Evolutionary conservation across 1,140 invertebrate genomes (phyloP), one percentile per base, ranked within the genome.

Genomic region (Bombus terrestris): DNA sequence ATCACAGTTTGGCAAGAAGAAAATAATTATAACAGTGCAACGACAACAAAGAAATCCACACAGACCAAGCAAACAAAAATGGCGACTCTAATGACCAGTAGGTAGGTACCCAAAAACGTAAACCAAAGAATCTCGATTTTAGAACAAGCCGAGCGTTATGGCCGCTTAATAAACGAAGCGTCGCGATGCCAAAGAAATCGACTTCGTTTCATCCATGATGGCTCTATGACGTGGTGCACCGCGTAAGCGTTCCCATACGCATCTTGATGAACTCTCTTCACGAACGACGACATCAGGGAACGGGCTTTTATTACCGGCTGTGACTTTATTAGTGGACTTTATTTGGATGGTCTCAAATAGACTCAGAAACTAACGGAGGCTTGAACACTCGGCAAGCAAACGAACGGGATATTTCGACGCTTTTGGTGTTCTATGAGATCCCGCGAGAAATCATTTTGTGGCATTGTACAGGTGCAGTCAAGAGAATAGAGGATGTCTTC

Each of bases 221-320:
- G 22, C n/a, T 74, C 35, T 32, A 43, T 53, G 1, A n/a, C n/a
- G 8, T 37, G 37, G n/a, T 35, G 15, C 64, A 18, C n/a, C 64
- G 32, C 15, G 32, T 18, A 10, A 53, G 1, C 47, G 18, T 53
- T 53, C 6, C 41, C 35, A 32, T 35, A n/a, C n/a, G n/a, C 39
- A 47, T 41, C 28, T 47, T 47, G 72, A 73, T 73, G 72, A 73
- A 73, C 72, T 3, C 72, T 39, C 43, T 47, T 73, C 41, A 73
- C 72, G n/a, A 32, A 43, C 32, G n/a, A 68, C 13, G 5, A 35
- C 32, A 32, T 32, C 18, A 15, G 32, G 64, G 32, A 37, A 37
- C 66, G 32, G 8, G 35, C 6, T 18, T 22, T 35, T 32, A 9
- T n/a, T 28, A 12, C 22, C 10, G 28, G 59, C 28, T 9, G 28